These are phyloP conservation scores for Salmo trutta DNA, from an alignment of 2,797 vertebrate genomes.

Conservation along the genomic window DNA sequence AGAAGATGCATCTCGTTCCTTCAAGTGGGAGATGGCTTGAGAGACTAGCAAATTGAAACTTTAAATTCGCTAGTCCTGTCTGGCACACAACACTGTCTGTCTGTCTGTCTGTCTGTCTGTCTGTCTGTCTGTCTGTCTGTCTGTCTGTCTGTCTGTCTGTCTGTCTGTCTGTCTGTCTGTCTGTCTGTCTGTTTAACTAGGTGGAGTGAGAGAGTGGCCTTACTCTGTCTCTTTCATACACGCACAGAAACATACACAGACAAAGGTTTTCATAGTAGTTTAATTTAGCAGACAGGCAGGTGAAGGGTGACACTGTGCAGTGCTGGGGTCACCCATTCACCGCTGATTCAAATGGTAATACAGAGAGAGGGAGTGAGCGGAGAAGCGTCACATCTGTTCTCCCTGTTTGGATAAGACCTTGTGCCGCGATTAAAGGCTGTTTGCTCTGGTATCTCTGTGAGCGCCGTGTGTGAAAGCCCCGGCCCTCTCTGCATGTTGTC, in stretches of 20 bases:
- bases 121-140: too few relatives aligned
- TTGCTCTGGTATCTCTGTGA: slow-evolving; percentile 56
- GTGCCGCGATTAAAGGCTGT: slow-evolving; percentile 53
- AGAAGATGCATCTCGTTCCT: too few relatives aligned
- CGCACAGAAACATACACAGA: not conserved
- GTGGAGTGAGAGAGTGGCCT: not conserved
- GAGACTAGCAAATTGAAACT: too few relatives aligned
- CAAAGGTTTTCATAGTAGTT: not conserved
- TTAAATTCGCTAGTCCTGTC: too few relatives aligned
- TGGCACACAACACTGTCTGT: too few relatives aligned
- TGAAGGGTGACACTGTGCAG: not conserved
- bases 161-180: too few relatives aligned
- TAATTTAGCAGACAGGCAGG: not conserved
- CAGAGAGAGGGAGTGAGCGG: slow-evolving; percentile 5
- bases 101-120: too few relatives aligned
- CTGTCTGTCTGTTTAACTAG: not conserved
- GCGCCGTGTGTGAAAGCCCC: slow-evolving; percentile 38
- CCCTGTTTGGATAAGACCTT: slow-evolving; percentile 50
- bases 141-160: slow-evolving; percentile 11
- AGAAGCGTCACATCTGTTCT: slow-evolving; percentile 31
- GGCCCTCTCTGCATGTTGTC: slow-evolving; percentile 43
- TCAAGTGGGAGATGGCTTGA: too few relatives aligned
- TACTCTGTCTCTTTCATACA: not conserved
- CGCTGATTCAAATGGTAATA: slow-evolving; percentile 30
- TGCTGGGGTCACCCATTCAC: slow-evolving; percentile 17